Percentiles rank a stretch among this genome's conserved stretches.
Evolutionary conservation across 2,888 invertebrate genomes (phyloP).

Genomic region (Baronia brevicornis): DNA sequence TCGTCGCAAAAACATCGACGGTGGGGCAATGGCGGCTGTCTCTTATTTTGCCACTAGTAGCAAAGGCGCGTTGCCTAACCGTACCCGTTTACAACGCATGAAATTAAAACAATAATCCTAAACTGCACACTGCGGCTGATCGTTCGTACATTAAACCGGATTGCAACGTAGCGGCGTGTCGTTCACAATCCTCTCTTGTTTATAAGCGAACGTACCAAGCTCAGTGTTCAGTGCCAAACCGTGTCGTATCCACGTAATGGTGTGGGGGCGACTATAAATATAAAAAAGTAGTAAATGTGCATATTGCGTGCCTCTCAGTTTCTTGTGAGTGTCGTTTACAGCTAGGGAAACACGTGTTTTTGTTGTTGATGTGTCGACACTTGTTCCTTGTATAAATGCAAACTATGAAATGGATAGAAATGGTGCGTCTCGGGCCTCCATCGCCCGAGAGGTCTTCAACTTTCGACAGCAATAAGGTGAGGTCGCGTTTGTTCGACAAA

Average conservation of each 20-base stretch:
- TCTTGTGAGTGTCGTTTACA: conserved; percentile 20
- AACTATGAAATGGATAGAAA: conserved; percentile 68
- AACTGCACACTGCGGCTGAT: conserved; percentile 7
- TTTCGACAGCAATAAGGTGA: conserved; percentile 62
- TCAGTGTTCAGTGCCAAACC: conserved; percentile 34
- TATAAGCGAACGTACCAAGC: conserved; percentile 49
- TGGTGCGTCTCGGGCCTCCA: conserved; percentile 58
- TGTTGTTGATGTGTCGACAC: conserved; percentile 19
- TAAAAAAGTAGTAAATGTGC: conserved; percentile 29
- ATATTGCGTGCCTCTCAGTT: conserved; percentile 29
- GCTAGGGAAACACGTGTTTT: conserved; percentile 13
- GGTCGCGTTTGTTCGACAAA: conserved; percentile 19
- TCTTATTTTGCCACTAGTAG: conserved; percentile 50
- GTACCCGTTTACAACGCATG: conserved; percentile 31
- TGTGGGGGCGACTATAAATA: conserved; percentile 62
- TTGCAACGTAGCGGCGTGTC: conserved; percentile 26
- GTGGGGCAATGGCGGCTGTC: conserved; percentile 37
- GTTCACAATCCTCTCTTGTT: conserved; percentile 46
- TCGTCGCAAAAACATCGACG: conserved; percentile 26
- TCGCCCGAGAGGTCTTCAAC: conserved; percentile 44
- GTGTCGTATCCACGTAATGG: conserved; percentile 56
- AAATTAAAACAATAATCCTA: conserved; percentile 17
- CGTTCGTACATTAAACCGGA: conserved; percentile 28
- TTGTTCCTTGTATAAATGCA: conserved; percentile 41
- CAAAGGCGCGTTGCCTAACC: conserved; percentile 37